Evolutionary conservation across 1,140 invertebrate species (phyloP).

Genomic region (Ostrea edulis): DNA sequence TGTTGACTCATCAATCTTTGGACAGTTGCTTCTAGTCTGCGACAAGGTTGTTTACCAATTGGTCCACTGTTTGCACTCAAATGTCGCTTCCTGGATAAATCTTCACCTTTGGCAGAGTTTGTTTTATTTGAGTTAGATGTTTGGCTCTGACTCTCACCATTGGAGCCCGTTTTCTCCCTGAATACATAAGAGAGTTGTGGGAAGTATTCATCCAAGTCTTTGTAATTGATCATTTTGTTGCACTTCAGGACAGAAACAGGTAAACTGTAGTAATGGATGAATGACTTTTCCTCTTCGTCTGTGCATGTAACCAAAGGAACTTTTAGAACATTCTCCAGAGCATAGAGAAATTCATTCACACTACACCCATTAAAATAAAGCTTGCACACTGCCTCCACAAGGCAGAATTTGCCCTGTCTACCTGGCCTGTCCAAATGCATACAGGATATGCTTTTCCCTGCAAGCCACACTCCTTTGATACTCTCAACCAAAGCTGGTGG

Average conservation of each 20-base stretch:
- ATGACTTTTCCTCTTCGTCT: conserved; percentile 73
- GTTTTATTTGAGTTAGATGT: conserved; percentile 11
- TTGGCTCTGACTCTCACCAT: conserved; percentile 40
- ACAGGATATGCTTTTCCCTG: conserved; percentile 76
- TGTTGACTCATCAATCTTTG: conserved; percentile 50
- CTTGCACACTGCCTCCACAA: conserved; percentile 76
- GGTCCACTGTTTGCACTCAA: not conserved
- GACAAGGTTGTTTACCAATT: conserved; percentile 43
- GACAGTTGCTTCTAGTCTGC: conserved; percentile 55
- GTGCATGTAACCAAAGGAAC: conserved; percentile 71
- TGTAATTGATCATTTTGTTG: conserved; percentile 74
- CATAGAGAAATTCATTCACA: conserved; percentile 74
- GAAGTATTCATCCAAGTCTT: conserved; percentile 72
- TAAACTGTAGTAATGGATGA: conserved; percentile 76
- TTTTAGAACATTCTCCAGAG: conserved; percentile 71
- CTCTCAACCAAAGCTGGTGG: conserved; percentile 50
- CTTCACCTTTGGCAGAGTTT: not conserved
- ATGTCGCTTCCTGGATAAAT: conserved; percentile 45
- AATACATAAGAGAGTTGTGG: conserved; percentile 76
- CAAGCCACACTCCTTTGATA: conserved; percentile 71
- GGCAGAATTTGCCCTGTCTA: conserved; percentile 68
- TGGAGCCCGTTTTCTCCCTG: conserved; percentile 57
- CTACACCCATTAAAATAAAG: conserved; percentile 74
- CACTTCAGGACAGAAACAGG: conserved; percentile 73
- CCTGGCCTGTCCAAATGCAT: conserved; percentile 62